Base-by-base conservation (phyloP, 2,113 vertebrate species). In the Paramormyrops kingsleyae region DNA sequence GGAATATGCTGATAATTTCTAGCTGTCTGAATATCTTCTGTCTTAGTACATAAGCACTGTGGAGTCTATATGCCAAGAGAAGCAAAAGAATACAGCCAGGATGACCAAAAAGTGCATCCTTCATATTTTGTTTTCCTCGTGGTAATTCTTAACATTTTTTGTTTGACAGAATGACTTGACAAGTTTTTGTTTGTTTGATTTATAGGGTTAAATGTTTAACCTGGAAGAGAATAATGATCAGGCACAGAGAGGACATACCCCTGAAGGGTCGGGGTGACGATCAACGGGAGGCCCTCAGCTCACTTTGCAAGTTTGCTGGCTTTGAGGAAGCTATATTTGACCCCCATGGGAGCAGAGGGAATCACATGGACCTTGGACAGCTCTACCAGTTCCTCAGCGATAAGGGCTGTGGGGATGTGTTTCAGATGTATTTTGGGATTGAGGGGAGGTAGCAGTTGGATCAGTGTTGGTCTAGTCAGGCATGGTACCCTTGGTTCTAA, bases 281-380 rank as follows among this genome's bases (percentile, higher is more conserved):
- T 35, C 62, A 46, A 62, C 86, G 19, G 44, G 88, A 91, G 85
- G 87, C 59, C 42, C 42, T 92, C 4, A 92, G 95, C 90, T 94
- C 93, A 1, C 91, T 95, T 86, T 93, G 94, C 35, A 98, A 96
- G 62, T 99, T 99, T 93, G 92, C 96, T 1, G 66, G 92, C 91
- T 97, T 99, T 92, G 97, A 99, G 93, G 99, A 99, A 94, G 97
- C 97, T 21, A 94, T 95, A 89, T 99, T 99, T 91, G 96, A 95
- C 93, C 96, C 96, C 3, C 97, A 96, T 59, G 98, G 98, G 93
- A 94, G 94, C 92, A 95, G 97, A 94, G 97, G 97, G 89, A 98
- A 97, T 92, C 98, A 98, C 93, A 99, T 99, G 98, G 97, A 99
- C 95, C 96, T 99, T 35, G 98, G 99, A n/a, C 97, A 98, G 91